Evolutionary conservation across 2,797 vertebrate species (phyloP), one percentile per base, ranked within the genome.

Genomic region (Acipenser ruthenus): DNA sequence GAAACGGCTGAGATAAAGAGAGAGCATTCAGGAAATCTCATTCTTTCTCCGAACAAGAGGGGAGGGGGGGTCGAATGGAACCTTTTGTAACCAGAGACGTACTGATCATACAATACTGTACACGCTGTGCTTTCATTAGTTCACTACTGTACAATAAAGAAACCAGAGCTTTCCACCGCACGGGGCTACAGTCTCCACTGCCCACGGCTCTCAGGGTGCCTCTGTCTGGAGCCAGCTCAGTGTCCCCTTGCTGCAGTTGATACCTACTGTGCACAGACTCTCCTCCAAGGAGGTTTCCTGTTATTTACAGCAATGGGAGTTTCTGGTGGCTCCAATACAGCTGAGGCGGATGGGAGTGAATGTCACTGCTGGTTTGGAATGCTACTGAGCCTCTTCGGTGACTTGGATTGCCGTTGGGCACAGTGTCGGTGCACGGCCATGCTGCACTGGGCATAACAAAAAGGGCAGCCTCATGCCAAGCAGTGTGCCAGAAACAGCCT

Each of bases 61-160:
- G 53, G 49, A 10, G 55, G 55, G 59, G 63, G 63, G 50, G 10
- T 23, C 47, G 65, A 58, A 49, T 62, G 58, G 64, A 70, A 69
- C 47, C 67, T 66, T 70, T 65, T 11, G 70, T 82, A 83, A 83
- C 70, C 55, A 65, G 78, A 85, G 77, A 65, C 50, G 64, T 52
- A 64, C 67, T 9, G 68, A 70, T 60, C 64, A 66, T 49, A 70
- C 37, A 15, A 56, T 67, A 75, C 74, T 75, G 76, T 68, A 59
- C 73, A 74, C 67, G 1, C 1, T 61, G 70, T 58, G 73, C 71
- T 69, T 73, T 70, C 74, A 73, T 69, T 65, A 72, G 71, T 66
- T 69, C 71, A 74, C 75, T 82, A 69, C 74, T 71, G 67, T 73
- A 73, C 72, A 66, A 70, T 68, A 70, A 72, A 64, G 70, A 47